Evolutionary conservation across 2,113 vertebrate genomes (phyloP), one percentile per base, ranked within the genome.

Genomic region (Hemichromis elongatus): DNA sequence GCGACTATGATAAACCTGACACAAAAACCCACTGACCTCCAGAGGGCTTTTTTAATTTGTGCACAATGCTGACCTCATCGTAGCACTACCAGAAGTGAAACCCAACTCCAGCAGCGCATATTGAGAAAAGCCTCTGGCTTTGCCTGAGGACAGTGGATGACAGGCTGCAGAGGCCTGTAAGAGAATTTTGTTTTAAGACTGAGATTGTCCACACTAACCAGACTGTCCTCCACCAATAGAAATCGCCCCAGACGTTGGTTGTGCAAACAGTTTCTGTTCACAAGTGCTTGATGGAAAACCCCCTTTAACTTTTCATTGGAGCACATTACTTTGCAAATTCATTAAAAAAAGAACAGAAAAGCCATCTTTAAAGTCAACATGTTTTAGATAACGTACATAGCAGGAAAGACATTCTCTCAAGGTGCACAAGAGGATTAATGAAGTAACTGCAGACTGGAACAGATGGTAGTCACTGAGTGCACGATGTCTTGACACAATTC

Each of bases 21-120:
- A 79, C 87, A 78, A 70, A 81, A 94, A 85, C 92, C 84, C 91
- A 90, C 54, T 91, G 92, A 92, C 92, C 92, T 84, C 84, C 73
- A 2, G 42, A 13, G 73, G 28, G 68, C 18, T 86, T 82, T 82
- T 50, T 63, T 30, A 24, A 87, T 86, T 85, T 42, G 55, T 42
- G 9, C 21, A 83, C 5, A 63, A 84, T 78, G 77, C 61, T 37
- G 83, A 88, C 77, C 40, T 47, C 80, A 79, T 80, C 56, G 5
- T 11, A 26, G 35, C 13, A 82, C 75, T 18, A 73, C 30, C 78
- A 45, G 73, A 4, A 81, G 59, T 40, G 85, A 54, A 93, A 90
- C 54, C 37, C 2, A 26, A 93, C 83, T 73, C 91, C 24, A 5
- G 63, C 26, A 37, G 21, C 59, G 88, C 8, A 28, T 7, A 70